Conservation (phyloP, 2,797 vertebrate species). For the Argentina silus region DNA sequence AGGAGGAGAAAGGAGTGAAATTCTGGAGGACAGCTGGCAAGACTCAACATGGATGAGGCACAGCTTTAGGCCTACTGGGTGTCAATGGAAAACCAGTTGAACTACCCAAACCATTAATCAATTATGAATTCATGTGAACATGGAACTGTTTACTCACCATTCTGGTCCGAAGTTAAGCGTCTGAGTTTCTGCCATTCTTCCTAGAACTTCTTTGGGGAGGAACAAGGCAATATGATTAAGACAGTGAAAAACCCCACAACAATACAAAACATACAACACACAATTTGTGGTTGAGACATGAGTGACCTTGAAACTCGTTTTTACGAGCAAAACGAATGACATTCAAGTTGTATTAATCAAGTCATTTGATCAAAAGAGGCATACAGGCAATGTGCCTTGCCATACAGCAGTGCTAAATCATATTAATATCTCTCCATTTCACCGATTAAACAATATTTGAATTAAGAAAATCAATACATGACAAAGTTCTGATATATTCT, state of each 20-base stretch:
- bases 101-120: slow-evolving; percentile 32
- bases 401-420: no score
- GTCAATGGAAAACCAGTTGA: slow-evolving; percentile 37
- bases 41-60: slow-evolving; percentile 38
- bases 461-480: no score
- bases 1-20: background rate
- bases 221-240: slow-evolving; percentile 30
- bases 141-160: slow-evolving; percentile 83
- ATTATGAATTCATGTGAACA: slow-evolving; percentile 13
- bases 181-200: slow-evolving; percentile 98
- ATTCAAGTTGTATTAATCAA: no score
- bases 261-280: background rate
- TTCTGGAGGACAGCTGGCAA: slow-evolving; percentile 20
- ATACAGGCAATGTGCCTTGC: no score
- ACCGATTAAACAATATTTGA: no score
- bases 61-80: background rate
- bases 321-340: no score
- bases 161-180: slow-evolving; percentile 99
- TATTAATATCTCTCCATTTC: no score
- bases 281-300: background rate
- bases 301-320: no score
- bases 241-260: background rate
- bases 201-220: slow-evolving; percentile 75
- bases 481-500: no score
- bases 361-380: no score